Conservation (phyloP, 2,888 invertebrate genomes). For the Trachelus troglodyta region DNA sequence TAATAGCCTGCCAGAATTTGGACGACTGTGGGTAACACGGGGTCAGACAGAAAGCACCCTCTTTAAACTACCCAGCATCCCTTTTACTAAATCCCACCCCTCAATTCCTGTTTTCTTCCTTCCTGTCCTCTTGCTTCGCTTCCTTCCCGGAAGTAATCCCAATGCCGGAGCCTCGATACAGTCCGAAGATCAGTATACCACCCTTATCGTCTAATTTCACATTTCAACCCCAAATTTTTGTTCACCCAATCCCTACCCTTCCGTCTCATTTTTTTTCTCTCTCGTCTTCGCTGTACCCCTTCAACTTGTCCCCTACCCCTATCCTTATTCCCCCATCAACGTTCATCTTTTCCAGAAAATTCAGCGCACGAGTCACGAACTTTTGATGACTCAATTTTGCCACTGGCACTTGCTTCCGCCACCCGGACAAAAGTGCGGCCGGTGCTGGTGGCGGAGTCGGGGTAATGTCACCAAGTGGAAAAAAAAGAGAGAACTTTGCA, state of each 20-base stretch:
- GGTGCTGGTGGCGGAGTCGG: background rate
- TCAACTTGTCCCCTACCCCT: accelerated
- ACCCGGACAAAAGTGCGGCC: background rate
- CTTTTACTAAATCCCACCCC: background rate
- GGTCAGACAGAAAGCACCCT: background rate
- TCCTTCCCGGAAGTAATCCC: too few species aligned
- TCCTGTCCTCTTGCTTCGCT: too few species aligned
- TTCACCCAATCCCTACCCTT: background rate
- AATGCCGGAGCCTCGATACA: too few species aligned
- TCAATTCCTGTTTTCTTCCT: too few species aligned
- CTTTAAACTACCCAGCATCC: background rate
- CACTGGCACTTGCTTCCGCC: slow-evolving; percentile 33
- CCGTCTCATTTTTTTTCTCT: slow-evolving; percentile 13
- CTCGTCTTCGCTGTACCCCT: background rate
- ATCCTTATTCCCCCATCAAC: background rate
- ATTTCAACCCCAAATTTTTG: background rate
- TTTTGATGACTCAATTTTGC: slow-evolving; percentile 59
- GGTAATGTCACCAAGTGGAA: slow-evolving; percentile 29
- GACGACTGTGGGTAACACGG: too few species aligned
- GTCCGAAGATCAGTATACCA: too few species aligned
- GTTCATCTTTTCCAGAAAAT: slow-evolving; percentile 30
- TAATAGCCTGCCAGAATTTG: too few species aligned
- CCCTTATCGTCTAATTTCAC: too few species aligned
- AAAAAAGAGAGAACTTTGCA: slow-evolving; percentile 31
- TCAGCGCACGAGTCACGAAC: slow-evolving; percentile 55